Conservation (phyloP, 2,113 vertebrate species). For the Nesoenas mayeri region DNA sequence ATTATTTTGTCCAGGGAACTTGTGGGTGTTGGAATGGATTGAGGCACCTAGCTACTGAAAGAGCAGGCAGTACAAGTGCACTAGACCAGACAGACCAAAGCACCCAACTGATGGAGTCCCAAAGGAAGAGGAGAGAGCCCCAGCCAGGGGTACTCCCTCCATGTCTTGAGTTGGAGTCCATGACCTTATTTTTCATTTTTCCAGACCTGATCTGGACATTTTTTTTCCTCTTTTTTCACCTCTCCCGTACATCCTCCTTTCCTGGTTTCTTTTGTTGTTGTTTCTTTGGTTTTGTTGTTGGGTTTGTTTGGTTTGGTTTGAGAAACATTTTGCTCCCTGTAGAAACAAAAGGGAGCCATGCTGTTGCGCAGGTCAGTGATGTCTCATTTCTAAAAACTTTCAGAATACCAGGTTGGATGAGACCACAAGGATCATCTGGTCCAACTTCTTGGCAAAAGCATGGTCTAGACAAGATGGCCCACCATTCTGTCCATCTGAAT, state of each 20-base stretch:
- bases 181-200: not conserved
- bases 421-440: too few relatives aligned
- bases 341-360: not conserved
- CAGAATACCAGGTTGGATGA: too few relatives aligned
- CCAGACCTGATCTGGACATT: rapidly evolving
- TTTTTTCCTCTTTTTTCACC: not conserved
- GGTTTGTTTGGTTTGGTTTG: not conserved
- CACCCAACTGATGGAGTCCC: not conserved
- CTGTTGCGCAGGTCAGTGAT: not conserved
- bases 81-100: not conserved
- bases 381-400: not conserved
- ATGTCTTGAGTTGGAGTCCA: not conserved
- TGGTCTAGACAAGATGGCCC: too few relatives aligned
- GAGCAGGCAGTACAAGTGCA: rapidly evolving
- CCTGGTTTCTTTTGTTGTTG: not conserved
- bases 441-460: too few relatives aligned
- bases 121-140: not conserved
- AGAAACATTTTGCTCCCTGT: too few relatives aligned
- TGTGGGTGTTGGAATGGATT: not conserved
- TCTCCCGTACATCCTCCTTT: rapidly evolving
- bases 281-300: not conserved
- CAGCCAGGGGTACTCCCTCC: not conserved
- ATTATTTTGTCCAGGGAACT: not conserved
- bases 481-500: too few relatives aligned
- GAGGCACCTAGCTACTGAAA: not conserved